These are phyloP conservation scores for Nothobranchius kuhntae DNA, from an alignment of 2,113 vertebrate genomes.

Conservation along the genomic window DNA sequence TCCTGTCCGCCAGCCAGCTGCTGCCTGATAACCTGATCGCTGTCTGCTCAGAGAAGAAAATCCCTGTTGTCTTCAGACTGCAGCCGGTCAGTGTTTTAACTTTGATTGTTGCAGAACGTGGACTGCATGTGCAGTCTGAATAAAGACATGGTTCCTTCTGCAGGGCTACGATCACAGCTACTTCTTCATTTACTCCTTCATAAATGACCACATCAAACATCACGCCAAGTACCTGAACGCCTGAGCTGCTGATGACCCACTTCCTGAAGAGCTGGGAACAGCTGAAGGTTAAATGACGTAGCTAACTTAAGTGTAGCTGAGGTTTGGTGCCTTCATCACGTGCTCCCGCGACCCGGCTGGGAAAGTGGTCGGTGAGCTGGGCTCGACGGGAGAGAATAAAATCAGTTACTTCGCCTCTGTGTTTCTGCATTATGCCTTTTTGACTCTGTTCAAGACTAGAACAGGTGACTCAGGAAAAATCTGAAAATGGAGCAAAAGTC, in stretches of 20 bases:
- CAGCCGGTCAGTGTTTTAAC: constrained; percentile 84
- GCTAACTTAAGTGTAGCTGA: too few relatives aligned
- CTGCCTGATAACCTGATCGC: constrained; percentile 94
- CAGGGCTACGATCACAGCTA: constrained; percentile 98
- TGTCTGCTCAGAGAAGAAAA: constrained; percentile 89
- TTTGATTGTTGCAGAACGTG: too few relatives aligned
- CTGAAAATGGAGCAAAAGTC: too few relatives aligned
- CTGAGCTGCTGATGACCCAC: constrained; percentile 45
- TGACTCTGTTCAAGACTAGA: too few relatives aligned
- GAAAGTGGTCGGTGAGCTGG: too few relatives aligned
- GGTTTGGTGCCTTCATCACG: too few relatives aligned
- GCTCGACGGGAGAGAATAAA: not conserved
- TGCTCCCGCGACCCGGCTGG: too few relatives aligned
- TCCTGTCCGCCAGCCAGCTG: constrained; percentile 89
- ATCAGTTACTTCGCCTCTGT: too few relatives aligned
- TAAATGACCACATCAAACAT: constrained; percentile 93
- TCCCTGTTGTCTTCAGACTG: constrained; percentile 91
- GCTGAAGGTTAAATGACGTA: too few relatives aligned
- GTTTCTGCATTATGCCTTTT: too few relatives aligned
- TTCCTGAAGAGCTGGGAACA: not conserved
- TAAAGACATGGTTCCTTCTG: not conserved
- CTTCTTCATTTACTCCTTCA: constrained; percentile 93
- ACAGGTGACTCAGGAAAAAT: too few relatives aligned
- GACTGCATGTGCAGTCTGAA: not conserved
- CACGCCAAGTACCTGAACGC: constrained; percentile 94